phyloP scores from a whole-genome alignment of 2,888 invertebrate genomes.

The Sthenelais limicola region DNA sequence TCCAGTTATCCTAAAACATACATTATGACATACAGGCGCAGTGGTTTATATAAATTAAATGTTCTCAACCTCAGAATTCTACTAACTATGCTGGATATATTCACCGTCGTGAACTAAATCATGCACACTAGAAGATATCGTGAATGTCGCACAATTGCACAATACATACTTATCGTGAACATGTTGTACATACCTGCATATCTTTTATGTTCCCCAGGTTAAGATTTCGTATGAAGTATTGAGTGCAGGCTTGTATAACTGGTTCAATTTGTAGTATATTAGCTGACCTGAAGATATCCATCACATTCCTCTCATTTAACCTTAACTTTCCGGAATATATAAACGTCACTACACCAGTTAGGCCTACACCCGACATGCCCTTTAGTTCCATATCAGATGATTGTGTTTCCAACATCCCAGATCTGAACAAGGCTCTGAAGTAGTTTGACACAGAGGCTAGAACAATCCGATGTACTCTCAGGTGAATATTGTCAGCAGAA shows the following conservation, averaged over 20 bases:
- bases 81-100: too few relatives aligned
- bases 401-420: slow-evolving; percentile 38
- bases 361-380: background rate
- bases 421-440: slow-evolving; percentile 28
- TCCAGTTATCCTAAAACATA: too few relatives aligned
- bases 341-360: slow-evolving; percentile 8
- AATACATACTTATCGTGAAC: too few relatives aligned
- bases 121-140: too few relatives aligned
- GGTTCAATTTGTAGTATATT: slow-evolving; percentile 15
- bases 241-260: background rate
- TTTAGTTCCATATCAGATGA: slow-evolving; percentile 1
- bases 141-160: too few relatives aligned
- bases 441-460: slow-evolving; percentile 23
- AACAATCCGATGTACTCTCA: slow-evolving; percentile 22
- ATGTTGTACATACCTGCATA: slow-evolving; percentile 22
- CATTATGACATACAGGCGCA: too few relatives aligned
- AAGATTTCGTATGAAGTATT: slow-evolving; percentile 13
- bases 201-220: slow-evolving; percentile 26
- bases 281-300: slow-evolving; percentile 23
- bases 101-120: too few relatives aligned
- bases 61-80: too few relatives aligned
- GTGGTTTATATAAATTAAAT: too few relatives aligned
- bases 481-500: slow-evolving; percentile 1
- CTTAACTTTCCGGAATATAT: slow-evolving; percentile 35
- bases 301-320: background rate